Base-by-base conservation (phyloP, 1,140 invertebrate genomes). In the Latrodectus geometricus region DNA sequence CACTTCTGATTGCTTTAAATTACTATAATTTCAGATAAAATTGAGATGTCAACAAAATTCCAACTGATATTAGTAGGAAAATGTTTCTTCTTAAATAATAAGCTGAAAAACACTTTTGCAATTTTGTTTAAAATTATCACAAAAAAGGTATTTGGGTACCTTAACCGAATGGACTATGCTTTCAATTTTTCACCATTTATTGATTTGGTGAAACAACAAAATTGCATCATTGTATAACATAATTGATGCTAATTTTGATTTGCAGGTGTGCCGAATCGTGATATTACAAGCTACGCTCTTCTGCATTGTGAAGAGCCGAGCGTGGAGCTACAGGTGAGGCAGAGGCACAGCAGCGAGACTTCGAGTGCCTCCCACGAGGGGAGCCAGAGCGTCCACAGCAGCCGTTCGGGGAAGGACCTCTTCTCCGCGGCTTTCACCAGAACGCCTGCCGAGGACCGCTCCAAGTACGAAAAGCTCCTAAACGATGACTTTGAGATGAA, bases 391-490 rank as follows among this genome's bases (percentile, higher is more conserved):
- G 79, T 86, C 17, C 68, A 88, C 14, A 86, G 87, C 78, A 86
- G 87, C 72, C 82, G 88, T 20, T 88, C 89, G 9, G 72, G 88
- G 35, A 89, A 87, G 77, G 87, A 89, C 35, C n/a, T 89, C 4
- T 87, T 89, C 78, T 70, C 85, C 21, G 75, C 89, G 52, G 92
- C 92, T 0, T 95, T 94, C 89, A 93, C 94, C 0, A 93, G 93
- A 87, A 92, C 93, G 0, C 94, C 94, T 0, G 88, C 94, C 0
- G 94, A 95, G 88, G 94, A 95, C 90, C 92, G 95, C 15, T 95
- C 95, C n/a, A 95, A 95, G 88, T 96, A 95, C 89, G 95, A 95
- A 88, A 96, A 95, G 89, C 90, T 95, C n/a, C 49, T 88, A 21
- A 73, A 89, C 72, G 87, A 87, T 78, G 88, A 90, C n/a, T 88